These are phyloP conservation scores for Verasper variegatus DNA, from an alignment of 2,113 vertebrate species.

Conservation along the genomic window DNA sequence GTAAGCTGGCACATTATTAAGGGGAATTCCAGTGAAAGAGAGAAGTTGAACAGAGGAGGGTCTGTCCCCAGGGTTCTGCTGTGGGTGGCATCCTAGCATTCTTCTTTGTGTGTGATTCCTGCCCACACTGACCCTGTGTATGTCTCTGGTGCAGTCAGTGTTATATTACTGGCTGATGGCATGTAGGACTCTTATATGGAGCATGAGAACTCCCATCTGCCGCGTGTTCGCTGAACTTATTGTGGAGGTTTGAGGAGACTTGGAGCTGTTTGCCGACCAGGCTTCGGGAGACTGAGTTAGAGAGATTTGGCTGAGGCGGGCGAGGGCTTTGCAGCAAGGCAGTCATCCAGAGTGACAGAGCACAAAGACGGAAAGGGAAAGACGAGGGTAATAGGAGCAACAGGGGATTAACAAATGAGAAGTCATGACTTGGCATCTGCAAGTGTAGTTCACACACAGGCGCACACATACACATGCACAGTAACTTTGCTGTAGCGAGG, in stretches of 20 bases:
- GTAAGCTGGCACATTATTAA: slow-evolving; percentile 74
- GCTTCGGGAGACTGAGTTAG: slow-evolving; percentile 44
- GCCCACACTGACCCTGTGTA: slow-evolving; percentile 73
- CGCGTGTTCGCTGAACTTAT: slow-evolving; percentile 53
- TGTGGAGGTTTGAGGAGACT: slow-evolving; percentile 50
- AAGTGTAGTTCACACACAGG: slow-evolving; percentile 49
- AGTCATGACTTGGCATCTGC: slow-evolving; percentile 74
- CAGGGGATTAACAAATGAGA: slow-evolving; percentile 72
- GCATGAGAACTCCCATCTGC: slow-evolving; percentile 61
- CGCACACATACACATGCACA: slow-evolving; percentile 32
- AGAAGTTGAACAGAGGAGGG: slow-evolving; percentile 76
- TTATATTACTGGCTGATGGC: slow-evolving; percentile 56
- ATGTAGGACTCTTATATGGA: slow-evolving; percentile 40
- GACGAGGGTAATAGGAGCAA: slow-evolving; percentile 64
- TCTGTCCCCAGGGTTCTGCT: slow-evolving; percentile 73
- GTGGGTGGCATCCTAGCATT: slow-evolving; percentile 81
- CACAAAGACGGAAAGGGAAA: slow-evolving; percentile 58
- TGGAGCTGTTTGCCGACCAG: slow-evolving; percentile 52
- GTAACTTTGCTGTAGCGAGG: slow-evolving; percentile 43
- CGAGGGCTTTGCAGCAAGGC: slow-evolving; percentile 58
- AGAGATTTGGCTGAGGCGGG: slow-evolving; percentile 58
- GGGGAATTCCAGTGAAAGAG: slow-evolving; percentile 80
- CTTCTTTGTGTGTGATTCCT: slow-evolving; percentile 78
- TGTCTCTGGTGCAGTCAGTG: slow-evolving; percentile 55
- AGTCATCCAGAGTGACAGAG: slow-evolving; percentile 68